These are phyloP conservation scores for Trissolcus brochymenae DNA, from an alignment of 2,888 invertebrate genomes.

Conservation along the genomic window DNA sequence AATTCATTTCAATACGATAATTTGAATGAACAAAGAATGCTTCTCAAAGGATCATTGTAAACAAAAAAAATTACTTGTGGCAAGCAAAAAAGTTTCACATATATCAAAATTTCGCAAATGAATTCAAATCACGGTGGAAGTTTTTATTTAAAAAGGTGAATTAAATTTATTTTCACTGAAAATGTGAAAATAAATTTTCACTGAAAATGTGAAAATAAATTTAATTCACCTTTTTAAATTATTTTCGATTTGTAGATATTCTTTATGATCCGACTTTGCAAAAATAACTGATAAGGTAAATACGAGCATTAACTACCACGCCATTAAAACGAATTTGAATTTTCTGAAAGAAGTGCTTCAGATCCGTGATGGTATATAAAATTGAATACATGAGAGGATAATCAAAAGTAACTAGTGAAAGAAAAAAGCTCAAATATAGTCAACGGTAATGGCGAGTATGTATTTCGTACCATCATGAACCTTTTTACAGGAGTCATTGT, in stretches of 20 bases:
- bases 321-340: constrained; percentile 42
- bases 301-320: constrained; percentile 23
- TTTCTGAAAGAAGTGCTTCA: constrained; percentile 41
- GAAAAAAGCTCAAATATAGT: constrained; percentile 46
- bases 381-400: constrained; percentile 51
- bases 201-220: constrained; percentile 8
- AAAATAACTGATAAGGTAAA: constrained; percentile 45
- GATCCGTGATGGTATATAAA: constrained; percentile 28
- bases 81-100: too few species aligned
- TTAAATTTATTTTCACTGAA: constrained; percentile 10
- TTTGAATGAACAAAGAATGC: too few species aligned
- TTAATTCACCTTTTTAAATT: background rate
- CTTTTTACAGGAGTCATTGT: constrained; percentile 25
- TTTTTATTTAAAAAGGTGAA: too few species aligned
- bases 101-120: too few species aligned
- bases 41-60: too few species aligned
- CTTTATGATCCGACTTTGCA: constrained; percentile 22
- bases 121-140: too few species aligned
- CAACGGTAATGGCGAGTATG: constrained; percentile 17
- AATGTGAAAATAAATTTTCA: constrained; percentile 9
- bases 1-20: too few species aligned
- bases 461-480: constrained; percentile 35
- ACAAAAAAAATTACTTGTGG: too few species aligned
- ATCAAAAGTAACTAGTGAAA: constrained; percentile 55
- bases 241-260: constrained; percentile 17